These are phyloP conservation scores for Gymnopithys bicolor DNA, from an alignment of 2,797 vertebrate species.

Conservation along the genomic window DNA sequence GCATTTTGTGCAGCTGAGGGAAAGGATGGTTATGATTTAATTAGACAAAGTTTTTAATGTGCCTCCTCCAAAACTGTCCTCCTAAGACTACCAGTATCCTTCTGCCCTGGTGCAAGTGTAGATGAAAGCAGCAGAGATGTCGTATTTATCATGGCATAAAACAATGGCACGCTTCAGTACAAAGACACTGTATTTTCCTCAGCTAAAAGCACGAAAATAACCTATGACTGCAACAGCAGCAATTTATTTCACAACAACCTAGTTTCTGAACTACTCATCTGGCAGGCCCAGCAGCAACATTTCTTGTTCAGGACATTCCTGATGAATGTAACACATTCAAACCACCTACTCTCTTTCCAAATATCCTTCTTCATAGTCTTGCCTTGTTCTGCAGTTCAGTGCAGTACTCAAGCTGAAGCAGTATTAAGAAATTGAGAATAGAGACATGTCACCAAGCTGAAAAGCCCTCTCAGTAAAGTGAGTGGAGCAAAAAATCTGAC, in stretches of 20 bases:
- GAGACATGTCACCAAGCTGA: neutral
- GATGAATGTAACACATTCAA: neutral
- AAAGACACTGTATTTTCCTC: neutral
- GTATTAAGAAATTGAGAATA: neutral
- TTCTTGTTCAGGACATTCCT: neutral
- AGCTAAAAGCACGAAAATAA: neutral
- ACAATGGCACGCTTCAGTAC: neutral
- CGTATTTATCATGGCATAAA: neutral
- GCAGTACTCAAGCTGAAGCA: neutral
- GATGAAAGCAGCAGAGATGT: neutral
- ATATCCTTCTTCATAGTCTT: neutral
- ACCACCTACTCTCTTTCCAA: neutral
- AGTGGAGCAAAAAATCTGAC: neutral
- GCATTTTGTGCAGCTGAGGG: neutral
- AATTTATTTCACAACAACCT: neutral
- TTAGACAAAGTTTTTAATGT: neutral
- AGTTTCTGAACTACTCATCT: neutral
- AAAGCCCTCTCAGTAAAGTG: neutral
- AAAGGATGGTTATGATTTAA: neutral
- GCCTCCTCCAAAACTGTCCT: neutral
- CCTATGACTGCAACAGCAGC: neutral
- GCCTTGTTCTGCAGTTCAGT: neutral
- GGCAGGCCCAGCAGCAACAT: conserved; percentile 6
- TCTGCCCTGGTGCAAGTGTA: neutral
- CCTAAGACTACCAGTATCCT: neutral